A percentile compares a stretch with the other conserved stretches of the same genome.
Conservation (phyloP, 2,888 invertebrate species). For the Zhuqinia jingwanae region DNA sequence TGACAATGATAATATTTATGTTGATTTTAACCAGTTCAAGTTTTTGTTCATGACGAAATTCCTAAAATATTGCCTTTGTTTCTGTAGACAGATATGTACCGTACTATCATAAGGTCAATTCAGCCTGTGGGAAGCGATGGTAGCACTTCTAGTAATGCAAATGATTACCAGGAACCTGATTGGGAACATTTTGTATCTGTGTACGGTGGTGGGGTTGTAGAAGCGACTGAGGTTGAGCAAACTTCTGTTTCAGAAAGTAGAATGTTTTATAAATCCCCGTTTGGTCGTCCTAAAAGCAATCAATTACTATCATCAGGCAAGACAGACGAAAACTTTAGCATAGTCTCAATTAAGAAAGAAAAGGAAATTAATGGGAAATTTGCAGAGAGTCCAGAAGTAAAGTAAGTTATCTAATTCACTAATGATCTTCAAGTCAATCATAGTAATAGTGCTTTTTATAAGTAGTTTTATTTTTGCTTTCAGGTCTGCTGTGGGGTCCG, state of each 20-base stretch:
- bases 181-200: not conserved
- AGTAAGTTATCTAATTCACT: not conserved
- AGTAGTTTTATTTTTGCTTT: not conserved
- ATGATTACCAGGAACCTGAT: no score
- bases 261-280: not conserved
- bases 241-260: not conserved
- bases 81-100: not conserved
- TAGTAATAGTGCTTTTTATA: not conserved
- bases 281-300: not conserved
- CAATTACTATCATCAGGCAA: no score
- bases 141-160: no score
- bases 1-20: no score
- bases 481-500: slow-evolving; percentile 3
- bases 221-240: not conserved
- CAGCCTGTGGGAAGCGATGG: not conserved
- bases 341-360: no score
- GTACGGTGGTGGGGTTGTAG: no score
- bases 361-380: no score
- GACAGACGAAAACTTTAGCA: no score
- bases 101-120: not conserved
- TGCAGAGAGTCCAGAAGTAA: no score
- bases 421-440: not conserved
- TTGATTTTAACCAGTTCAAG: no score
- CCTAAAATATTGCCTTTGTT: not conserved
- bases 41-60: no score